Base-by-base conservation (phyloP, 1,140 invertebrate genomes). In the Globodera rostochiensis region DNA sequence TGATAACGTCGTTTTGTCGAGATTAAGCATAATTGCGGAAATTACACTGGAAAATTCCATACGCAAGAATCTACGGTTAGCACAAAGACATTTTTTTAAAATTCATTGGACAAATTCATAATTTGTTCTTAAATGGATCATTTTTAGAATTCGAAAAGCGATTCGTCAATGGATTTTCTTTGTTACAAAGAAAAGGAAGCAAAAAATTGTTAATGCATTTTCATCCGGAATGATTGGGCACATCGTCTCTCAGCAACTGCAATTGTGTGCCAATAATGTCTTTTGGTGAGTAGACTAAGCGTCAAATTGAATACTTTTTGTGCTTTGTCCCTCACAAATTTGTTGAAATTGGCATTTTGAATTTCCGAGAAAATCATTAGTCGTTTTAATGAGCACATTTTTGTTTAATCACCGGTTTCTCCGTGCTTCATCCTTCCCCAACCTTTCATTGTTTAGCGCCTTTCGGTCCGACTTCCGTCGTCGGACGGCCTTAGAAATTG, bases 401-500 rank as follows among this genome's bases (percentile, higher is more conserved):
- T 25, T 36, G 36, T 36, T 36, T 36, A 36, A 25, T 36, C 36
- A 36, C 36, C 36, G 36, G 36, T 1, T 36, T 36, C 36, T 36
- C 36, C 36, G 1, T 36, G 36, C 36, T 36, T 36, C 36, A 1
- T 36, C 36, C 36, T 36, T 36, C 36, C 36, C 36, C 2, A 36
- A 36, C 36, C 36, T 36, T 36, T 3, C 1, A 36, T 36, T 36
- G 7, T 53, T 53, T 53, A 53, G 50, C 11, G 7, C 50, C 11
- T 9, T 53, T 53, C 50, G 50, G 50, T 53, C 50, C 36, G 19
- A 69, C 2, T 69, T 69, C 15, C 6, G n/a, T 45, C 19, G 36
- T 21, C 69, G 46, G 60, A 25, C 80, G 71, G 25, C 76, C 13
- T n/a, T 74, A 8, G 75, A 80, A 79, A 53, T 75, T 6, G 50